A percentile compares a stretch with the other conserved stretches of the same genome.
Conservation (phyloP, 2,113 vertebrate species). For the Actinemys pallida region DNA sequence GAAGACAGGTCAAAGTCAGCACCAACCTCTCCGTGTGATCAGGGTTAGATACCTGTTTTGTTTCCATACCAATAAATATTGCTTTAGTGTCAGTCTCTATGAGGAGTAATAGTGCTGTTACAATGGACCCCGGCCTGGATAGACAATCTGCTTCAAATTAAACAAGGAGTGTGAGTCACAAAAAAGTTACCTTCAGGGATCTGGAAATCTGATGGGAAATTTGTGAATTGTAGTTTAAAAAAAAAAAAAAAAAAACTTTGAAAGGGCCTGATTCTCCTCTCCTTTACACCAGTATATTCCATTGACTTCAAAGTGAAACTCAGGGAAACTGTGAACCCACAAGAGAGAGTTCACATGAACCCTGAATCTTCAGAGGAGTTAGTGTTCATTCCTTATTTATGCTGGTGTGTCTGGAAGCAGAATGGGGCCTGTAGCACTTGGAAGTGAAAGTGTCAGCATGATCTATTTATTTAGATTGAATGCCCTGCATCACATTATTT, state of each 20-base stretch:
- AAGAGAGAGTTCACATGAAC: neutral
- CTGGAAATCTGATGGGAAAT: neutral
- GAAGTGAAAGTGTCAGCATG: neutral
- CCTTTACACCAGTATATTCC: neutral
- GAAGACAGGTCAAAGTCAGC: constrained; percentile 93
- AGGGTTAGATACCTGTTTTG: constrained; percentile 81
- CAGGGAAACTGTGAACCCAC: neutral
- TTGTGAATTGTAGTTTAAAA: neutral
- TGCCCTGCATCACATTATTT: neutral
- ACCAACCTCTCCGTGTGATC: constrained; percentile 94
- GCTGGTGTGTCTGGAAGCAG: neutral
- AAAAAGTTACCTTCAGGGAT: neutral
- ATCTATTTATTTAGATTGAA: neutral
- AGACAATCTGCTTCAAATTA: neutral
- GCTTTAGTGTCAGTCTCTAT: neutral
- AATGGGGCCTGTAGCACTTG: neutral
- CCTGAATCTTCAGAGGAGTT: neutral
- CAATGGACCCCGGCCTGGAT: neutral
- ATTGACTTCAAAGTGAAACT: neutral
- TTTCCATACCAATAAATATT: neutral
- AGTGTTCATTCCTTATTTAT: neutral
- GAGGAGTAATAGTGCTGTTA: neutral
- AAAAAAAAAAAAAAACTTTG: neutral
- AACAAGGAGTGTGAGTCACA: neutral
- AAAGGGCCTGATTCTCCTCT: neutral